These are phyloP conservation scores for Catagonus wagneri DNA, from an alignment of 2,113 vertebrate genomes.

Conservation along the genomic window DNA sequence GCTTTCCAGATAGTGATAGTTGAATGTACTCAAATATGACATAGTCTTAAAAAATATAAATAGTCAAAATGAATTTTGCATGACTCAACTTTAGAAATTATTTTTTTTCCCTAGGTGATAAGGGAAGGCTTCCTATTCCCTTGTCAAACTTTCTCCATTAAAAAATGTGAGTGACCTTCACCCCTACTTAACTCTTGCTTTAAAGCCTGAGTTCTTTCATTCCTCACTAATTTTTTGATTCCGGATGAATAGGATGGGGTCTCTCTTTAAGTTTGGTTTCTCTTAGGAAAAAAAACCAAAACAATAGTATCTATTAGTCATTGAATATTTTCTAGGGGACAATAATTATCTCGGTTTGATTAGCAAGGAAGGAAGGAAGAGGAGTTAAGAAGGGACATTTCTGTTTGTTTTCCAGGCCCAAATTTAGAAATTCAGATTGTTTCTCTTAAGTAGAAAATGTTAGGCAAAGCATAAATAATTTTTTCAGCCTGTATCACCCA, in stretches of 20 bases:
- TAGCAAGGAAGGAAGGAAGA: slow-evolving; percentile 61
- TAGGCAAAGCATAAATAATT: slow-evolving; percentile 35
- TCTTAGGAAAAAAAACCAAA: neutral
- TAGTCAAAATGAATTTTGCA: neutral
- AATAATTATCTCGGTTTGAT: slow-evolving; percentile 47
- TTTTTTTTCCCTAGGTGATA: neutral
- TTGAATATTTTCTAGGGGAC: neutral
- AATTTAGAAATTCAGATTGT: slow-evolving; percentile 59
- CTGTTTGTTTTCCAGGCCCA: slow-evolving; percentile 45
- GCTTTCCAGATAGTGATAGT: slow-evolving; percentile 4
- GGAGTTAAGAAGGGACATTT: neutral
- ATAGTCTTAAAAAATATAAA: slow-evolving; percentile 1
- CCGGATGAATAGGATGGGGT: neutral
- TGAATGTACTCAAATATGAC: slow-evolving; percentile 32
- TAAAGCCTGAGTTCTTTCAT: neutral
- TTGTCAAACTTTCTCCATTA: neutral
- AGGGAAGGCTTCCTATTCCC: neutral
- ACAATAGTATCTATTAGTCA: slow-evolving; percentile 18
- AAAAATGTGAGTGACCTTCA: slow-evolving; percentile 21
- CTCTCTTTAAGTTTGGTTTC: neutral
- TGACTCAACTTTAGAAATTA: neutral
- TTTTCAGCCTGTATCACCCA: neutral
- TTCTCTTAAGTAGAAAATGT: slow-evolving; percentile 42
- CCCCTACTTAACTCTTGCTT: neutral
- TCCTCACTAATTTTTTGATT: slow-evolving; percentile 21